Base-by-base conservation (phyloP, 2,888 invertebrate species). In the Megastigmus dorsalis region DNA sequence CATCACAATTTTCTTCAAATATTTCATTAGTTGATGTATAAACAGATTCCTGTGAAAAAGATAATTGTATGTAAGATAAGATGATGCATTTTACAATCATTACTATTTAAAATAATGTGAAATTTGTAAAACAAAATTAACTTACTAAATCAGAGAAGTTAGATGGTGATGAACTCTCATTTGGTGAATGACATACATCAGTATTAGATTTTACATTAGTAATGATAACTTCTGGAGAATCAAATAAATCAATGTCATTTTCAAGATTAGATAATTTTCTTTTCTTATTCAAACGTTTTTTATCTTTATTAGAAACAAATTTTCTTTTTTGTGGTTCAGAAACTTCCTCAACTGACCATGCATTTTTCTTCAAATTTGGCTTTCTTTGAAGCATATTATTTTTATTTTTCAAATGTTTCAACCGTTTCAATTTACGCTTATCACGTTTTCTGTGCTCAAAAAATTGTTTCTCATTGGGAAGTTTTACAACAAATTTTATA, bases 271-370 rank as follows among this genome's bases (percentile, higher is more conserved):
- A 3, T 3, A 20, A 30, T 23, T 54, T 38, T 50, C 7, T 76
- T 52, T 63, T 62, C 52, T 54, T 48, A 43, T 4, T 41, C 26
- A 33, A 26, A 15, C 1, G n/a, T 23, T 2, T 33, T 36, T 26
- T 41, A n/a, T 30, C 48, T 33, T 7, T 3, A 5, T 45, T 20
- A 6, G 9, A 30, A 48, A 15, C 13, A 0, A 30, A 18, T 60
- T 69, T 52, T 18, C 15, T 59, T 45, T 43, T 45, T 13, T 38
- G 41, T 1, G 57, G 9, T 15, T 41, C 38, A n/a, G 23, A 0
- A 26, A n/a, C 59, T 41, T 18, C 45, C 45, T 76, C 76, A n/a
- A 76, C 26, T 45, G 52, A 9, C 76, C 76, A 76, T 23, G 65
- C 26, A 23, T 36, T 60, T 6, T 36, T 5, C 15, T 6, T 3